Evolutionary conservation across 2,113 vertebrate species (phyloP).

Genomic region (Brachirus orientalis): DNA sequence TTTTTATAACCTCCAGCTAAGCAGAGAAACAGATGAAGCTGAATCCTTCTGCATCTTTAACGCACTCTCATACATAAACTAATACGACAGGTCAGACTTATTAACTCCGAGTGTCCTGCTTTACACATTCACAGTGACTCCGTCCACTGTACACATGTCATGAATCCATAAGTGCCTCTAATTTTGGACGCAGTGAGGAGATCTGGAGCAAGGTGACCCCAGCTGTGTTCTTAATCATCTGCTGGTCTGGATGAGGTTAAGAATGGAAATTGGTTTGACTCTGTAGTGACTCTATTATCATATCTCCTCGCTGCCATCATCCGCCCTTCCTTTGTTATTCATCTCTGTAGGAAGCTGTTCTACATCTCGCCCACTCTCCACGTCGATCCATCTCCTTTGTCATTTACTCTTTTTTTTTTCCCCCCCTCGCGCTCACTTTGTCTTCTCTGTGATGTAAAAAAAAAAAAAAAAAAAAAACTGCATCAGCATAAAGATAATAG

Average conservation of each 20-base stretch:
- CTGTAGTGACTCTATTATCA: constrained; percentile 73
- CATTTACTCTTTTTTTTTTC: too few species aligned
- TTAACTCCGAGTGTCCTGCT: constrained; percentile 37
- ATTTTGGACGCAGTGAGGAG: constrained; percentile 49
- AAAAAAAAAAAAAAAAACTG: too few species aligned
- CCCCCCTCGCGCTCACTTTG: constrained; percentile 32
- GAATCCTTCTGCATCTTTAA: neutral
- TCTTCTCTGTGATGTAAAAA: constrained; percentile 58
- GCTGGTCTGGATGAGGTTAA: constrained; percentile 72
- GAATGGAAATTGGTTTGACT: constrained; percentile 76
- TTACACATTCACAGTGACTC: constrained; percentile 41
- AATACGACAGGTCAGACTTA: constrained; percentile 32
- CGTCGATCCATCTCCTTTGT: constrained; percentile 49
- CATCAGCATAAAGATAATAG: constrained; percentile 77
- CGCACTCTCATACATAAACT: constrained; percentile 23
- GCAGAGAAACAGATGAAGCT: constrained; percentile 1
- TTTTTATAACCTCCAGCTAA: constrained; percentile 2
- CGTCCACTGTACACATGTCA: constrained; percentile 54
- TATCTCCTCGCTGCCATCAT: constrained; percentile 34
- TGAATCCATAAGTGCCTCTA: constrained; percentile 73
- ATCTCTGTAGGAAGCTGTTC: constrained; percentile 61
- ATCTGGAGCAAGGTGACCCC: constrained; percentile 70
- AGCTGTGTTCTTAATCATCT: constrained; percentile 69
- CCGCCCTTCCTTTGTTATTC: constrained; percentile 62
- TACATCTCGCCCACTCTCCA: constrained; percentile 51